Base-by-base conservation (phyloP, 1,140 invertebrate species). In the Pseudobourletiella spinata region DNA sequence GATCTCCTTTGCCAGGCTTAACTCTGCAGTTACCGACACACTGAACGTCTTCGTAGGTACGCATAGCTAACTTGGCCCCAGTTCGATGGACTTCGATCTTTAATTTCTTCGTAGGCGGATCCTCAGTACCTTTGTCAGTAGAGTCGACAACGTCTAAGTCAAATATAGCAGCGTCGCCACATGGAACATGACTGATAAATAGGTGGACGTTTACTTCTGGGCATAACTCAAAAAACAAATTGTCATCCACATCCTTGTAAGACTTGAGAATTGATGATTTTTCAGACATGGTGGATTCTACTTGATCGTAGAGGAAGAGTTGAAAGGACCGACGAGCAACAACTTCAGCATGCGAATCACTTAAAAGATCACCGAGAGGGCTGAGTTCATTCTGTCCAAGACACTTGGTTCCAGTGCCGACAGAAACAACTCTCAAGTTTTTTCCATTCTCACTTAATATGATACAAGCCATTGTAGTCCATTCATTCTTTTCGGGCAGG, bases 111-210 rank as follows among this genome's bases (percentile, higher is more conserved):
- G 3, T 29, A 25, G 46, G 43, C 35, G 60, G 22, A 24, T 57
- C 32, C n/a, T n/a, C 18, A 25, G 26, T 25, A 11, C 30, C 55
- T 3, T 29, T 29, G 28, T 28, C 22, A 54, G 8, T 48, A 18
- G 22, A 29, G 8, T 25, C 42, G 18, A 6, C 22, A 30, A 50
- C 50, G 39, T 63, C 43, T 59, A 50, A 11, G 26, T 81, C 78
- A 75, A 91, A 84, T 70, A 95, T 94, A n/a, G 88, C 86, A 22
- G 91, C 92, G 83, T 97, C 94, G 0, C 94, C 94, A 79, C 93
- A 97, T 46, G 92, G 93, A 39, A 86, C 83, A 72, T 91, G 87
- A 66, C 86, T 91, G 24, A 86, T 84, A 71, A 87, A 92, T 71
- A 96, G 87, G 75, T 93, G 86, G 76, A 93, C 94, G 16, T 80